Base-by-base conservation (phyloP, 2,888 invertebrate genomes). In the Aelia acuminata region DNA sequence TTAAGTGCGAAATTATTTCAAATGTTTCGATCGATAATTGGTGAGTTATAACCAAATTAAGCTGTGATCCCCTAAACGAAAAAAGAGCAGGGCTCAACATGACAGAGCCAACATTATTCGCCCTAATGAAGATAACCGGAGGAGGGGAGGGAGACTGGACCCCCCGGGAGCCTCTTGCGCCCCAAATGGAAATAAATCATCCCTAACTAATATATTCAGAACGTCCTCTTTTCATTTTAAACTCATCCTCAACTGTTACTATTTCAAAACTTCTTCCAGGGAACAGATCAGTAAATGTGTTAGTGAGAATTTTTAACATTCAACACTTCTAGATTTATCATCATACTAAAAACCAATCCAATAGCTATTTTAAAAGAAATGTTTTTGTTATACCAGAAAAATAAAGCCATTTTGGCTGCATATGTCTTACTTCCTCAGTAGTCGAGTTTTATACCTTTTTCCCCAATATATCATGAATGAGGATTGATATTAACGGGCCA, bases 101-200 rank as follows among this genome's bases (percentile, higher is more conserved):
- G 63, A 70, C 63, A 15, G 63, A 70, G 31, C 31, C 31, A 70
- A 20, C 7, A 35, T 70, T 35, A 70, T 35, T 70, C 26, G 35
- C 18, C 20, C 31, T 70, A 70, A 70, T 35, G 63, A 70, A 70
- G 63, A 70, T 35, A 35, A 70, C 18, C 35, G 63, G 35, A 3
- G 2, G 31, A 11, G 10, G 22, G 7, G 53, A n/a, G 22, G 1
- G 10, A 13, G 57, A 20, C 7, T 35, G 35, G 63, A 35, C 43
- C 80, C 43, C 7, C n/a, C 3, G 80, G 80, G 80, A 80, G 35
- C 35, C 63, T 20, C 5, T 43, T 43, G 43, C n/a, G n/a, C 43
- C 43, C n/a, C 80, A 80, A 80, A 80, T 80, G 80, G 43, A 80
- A 80, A 80, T 43, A 80, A 47, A 80, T 80, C 80, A n/a, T 80